Conservation (phyloP, 2,113 vertebrate species). For the Rafetus swinhoei region DNA sequence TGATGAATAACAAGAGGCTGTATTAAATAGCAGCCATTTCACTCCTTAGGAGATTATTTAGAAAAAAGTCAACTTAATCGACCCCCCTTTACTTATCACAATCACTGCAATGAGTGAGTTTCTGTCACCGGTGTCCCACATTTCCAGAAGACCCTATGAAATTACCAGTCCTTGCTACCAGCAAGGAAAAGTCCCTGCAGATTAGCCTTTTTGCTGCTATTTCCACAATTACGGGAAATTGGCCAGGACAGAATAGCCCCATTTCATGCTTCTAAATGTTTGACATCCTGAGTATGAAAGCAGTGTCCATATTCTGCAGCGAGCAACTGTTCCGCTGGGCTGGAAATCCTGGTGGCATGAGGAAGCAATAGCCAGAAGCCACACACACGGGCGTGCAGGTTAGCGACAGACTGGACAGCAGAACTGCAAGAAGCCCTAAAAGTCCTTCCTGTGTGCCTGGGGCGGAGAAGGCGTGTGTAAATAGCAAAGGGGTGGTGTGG, state of each 20-base stretch:
- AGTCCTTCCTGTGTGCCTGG: no score
- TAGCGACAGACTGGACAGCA: neutral
- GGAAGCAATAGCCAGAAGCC: neutral
- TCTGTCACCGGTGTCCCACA: neutral
- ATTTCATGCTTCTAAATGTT: accelerated
- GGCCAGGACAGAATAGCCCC: neutral
- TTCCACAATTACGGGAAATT: neutral
- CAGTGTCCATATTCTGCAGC: accelerated
- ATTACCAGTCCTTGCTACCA: neutral
- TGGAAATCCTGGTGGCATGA: accelerated
- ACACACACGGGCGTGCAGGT: accelerated
- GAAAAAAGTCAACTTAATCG: neutral
- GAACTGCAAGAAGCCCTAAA: neutral
- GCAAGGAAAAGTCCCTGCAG: neutral
- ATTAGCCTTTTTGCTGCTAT: neutral
- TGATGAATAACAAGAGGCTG: neutral
- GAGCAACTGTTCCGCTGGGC: accelerated
- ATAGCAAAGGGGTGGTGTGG: neutral
- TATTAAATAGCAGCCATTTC: neutral
- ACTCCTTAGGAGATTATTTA: neutral
- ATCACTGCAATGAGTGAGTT: neutral
- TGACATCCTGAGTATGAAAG: accelerated
- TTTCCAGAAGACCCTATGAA: neutral
- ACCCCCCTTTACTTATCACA: neutral
- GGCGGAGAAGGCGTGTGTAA: neutral